These are phyloP conservation scores for Neopelma chrysocephalum DNA, from an alignment of 2,797 vertebrate species.

Conservation along the genomic window DNA sequence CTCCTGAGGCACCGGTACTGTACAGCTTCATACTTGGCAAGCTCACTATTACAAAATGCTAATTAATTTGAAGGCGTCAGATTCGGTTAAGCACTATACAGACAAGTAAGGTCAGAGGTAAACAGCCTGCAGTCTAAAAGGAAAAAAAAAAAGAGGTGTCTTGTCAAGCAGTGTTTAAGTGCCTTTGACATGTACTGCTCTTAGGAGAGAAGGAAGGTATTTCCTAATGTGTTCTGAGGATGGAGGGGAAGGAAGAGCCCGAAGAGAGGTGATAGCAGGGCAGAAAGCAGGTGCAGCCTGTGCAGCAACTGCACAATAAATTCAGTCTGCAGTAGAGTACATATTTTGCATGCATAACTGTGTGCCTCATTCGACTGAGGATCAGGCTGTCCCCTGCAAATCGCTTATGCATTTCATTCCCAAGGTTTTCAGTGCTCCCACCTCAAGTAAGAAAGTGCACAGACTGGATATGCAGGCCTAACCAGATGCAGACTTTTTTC, in stretches of 20 bases:
- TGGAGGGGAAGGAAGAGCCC: not conserved
- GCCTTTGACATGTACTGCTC: not conserved
- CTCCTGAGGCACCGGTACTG: not conserved
- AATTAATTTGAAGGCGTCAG: constrained; percentile 44
- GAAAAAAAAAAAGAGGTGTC: not conserved
- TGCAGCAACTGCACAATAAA: not conserved
- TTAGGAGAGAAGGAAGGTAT: not conserved
- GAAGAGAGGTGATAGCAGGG: constrained; percentile 2
- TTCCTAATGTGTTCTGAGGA: not conserved
- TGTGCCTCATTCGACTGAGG: not conserved
- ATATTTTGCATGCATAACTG: not conserved
- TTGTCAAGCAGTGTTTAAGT: not conserved
- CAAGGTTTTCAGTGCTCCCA: not conserved
- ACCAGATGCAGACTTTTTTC: not conserved
- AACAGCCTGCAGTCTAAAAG: not conserved
- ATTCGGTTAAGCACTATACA: not conserved
- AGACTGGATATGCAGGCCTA: not conserved
- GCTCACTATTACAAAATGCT: constrained; percentile 5
- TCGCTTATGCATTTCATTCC: not conserved
- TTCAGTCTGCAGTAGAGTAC: not conserved
- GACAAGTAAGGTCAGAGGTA: constrained; percentile 1
- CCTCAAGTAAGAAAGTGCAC: not conserved
- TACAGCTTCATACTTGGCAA: constrained; percentile 25
- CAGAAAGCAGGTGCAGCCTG: constrained; percentile 45
- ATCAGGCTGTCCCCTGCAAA: not conserved